Conservation (phyloP, 2,888 invertebrate genomes). For the Macrophya annulata region DNA sequence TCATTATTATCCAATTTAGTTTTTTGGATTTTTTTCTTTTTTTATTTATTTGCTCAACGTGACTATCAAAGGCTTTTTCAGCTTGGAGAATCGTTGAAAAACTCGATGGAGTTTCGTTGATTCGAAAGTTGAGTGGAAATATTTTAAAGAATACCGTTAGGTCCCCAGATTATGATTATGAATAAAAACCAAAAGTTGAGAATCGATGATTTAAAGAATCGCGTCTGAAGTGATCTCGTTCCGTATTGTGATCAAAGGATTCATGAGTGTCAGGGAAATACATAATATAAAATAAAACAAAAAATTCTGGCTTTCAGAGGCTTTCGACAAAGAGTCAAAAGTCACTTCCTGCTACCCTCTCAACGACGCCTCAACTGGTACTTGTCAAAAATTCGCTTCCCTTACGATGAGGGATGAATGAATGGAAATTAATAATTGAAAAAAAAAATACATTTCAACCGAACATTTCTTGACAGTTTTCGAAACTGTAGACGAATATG, state of each 20-base stretch:
- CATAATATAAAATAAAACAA: background rate
- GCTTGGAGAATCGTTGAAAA: background rate
- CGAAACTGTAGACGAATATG: background rate
- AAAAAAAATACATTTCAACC: background rate
- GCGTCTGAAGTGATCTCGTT: constrained; percentile 2
- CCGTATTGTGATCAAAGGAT: constrained; percentile 30
- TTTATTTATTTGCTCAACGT: background rate
- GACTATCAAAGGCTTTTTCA: background rate
- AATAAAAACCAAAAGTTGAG: background rate
- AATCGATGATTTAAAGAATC: constrained; percentile 16
- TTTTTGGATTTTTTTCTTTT: background rate
- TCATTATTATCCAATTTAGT: background rate
- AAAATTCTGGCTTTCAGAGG: constrained; percentile 14
- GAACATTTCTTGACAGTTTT: background rate
- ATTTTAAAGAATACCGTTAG: background rate
- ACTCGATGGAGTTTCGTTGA: background rate
- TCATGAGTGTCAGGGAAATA: constrained; percentile 19
- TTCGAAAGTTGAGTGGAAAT: constrained; percentile 23
- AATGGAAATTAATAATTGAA: constrained; percentile 25
- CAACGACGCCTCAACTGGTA: constrained; percentile 20
- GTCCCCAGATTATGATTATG: background rate
- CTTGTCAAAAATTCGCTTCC: background rate
- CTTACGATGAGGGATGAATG: background rate
- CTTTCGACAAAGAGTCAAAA: constrained; percentile 33
- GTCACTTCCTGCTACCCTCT: constrained; percentile 28